phyloP scores from a whole-genome alignment of 2,113 vertebrate species.

The Tetraodon nigroviridis region DNA sequence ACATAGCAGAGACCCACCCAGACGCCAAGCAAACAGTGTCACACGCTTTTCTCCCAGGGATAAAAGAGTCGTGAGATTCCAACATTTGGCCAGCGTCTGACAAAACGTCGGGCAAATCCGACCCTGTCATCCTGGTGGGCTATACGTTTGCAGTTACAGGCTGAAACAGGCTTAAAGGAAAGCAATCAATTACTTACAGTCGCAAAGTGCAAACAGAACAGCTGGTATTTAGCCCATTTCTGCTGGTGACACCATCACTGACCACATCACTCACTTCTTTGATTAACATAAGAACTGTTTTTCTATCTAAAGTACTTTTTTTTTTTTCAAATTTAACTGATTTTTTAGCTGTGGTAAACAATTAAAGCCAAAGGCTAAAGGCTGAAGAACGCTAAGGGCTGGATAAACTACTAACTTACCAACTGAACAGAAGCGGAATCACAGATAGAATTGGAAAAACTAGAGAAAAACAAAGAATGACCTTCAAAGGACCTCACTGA shows the following conservation, averaged over 20 bases:
- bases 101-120: constrained; percentile 31
- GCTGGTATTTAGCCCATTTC: neutral
- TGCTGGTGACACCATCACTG: neutral
- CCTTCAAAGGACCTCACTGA: too few relatives aligned
- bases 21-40: constrained; percentile 35
- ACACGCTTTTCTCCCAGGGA: constrained; percentile 25
- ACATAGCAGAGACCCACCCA: constrained; percentile 26
- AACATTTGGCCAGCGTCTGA: constrained; percentile 36
- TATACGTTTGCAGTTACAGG: constrained; percentile 8
- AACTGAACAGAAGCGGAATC: too few relatives aligned
- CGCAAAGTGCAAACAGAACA: neutral
- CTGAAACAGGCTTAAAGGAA: constrained; percentile 20
- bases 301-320: too few relatives aligned
- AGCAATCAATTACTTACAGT: neutral
- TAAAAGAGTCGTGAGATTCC: constrained; percentile 31
- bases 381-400: too few relatives aligned
- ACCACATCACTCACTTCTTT: too few relatives aligned
- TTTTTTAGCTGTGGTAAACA: too few relatives aligned
- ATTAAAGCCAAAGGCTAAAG: too few relatives aligned
- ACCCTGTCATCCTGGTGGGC: constrained; percentile 1
- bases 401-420: too few relatives aligned
- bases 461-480: too few relatives aligned
- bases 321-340: too few relatives aligned
- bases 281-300: too few relatives aligned
- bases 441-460: too few relatives aligned